phyloP scores from a whole-genome alignment of 2,888 invertebrate genomes.

The Sphaeridia pumilis region DNA sequence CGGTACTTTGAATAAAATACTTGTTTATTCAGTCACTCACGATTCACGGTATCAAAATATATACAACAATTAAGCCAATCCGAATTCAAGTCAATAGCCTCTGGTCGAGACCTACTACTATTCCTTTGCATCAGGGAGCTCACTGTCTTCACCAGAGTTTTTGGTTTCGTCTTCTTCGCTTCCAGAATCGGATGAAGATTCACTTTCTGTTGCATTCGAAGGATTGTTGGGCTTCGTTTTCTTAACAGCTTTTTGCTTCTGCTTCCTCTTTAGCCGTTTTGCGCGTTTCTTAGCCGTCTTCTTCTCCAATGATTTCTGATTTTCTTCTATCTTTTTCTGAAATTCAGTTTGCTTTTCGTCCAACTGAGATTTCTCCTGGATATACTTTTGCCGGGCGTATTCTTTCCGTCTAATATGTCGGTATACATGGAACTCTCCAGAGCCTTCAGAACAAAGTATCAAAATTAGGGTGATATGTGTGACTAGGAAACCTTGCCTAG shows the following conservation, averaged over 20 bases:
- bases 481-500: too few species aligned
- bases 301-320: conserved; percentile 57
- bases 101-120: too few species aligned
- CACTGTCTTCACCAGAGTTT: too few species aligned
- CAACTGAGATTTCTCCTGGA: conserved; percentile 68
- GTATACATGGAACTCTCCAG: conserved; percentile 98
- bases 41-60: too few species aligned
- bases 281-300: conserved; percentile 83
- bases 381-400: conserved; percentile 86
- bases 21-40: too few species aligned
- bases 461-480: too few species aligned
- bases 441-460: too few species aligned
- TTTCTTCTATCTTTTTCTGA: conserved; percentile 64
- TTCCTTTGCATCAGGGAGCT: too few species aligned
- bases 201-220: neutral
- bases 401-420: conserved; percentile 89
- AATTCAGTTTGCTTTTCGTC: conserved; percentile 76
- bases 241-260: conserved; percentile 41
- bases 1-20: too few species aligned
- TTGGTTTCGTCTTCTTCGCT: neutral
- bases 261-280: conserved; percentile 70
- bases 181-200: neutral
- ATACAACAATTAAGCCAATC: too few species aligned
- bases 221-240: neutral
- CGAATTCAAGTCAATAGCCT: too few species aligned